Evolutionary conservation across 1,140 invertebrate genomes (phyloP).

Genomic region (Drosophila pallidifrons): DNA sequence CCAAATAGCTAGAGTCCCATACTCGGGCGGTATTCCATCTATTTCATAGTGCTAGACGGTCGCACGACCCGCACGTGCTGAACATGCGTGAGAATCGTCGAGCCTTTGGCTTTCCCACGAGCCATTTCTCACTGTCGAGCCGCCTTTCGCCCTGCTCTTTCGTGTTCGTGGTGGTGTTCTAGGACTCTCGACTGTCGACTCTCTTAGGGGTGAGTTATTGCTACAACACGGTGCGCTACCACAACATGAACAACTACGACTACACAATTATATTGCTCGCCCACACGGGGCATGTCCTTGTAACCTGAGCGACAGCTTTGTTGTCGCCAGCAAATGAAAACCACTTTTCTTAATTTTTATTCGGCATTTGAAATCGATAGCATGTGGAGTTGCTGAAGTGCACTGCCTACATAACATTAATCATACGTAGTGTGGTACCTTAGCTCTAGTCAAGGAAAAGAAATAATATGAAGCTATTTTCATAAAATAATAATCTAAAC

Average conservation of each 20-base stretch:
- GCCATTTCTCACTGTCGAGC: constrained; percentile 53
- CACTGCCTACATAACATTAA: background rate
- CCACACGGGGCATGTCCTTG: constrained; percentile 16
- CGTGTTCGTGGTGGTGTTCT: background rate
- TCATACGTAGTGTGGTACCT: constrained; percentile 34
- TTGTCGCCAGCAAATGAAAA: constrained; percentile 68
- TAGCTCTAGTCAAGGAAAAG: background rate
- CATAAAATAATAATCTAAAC: too few species aligned
- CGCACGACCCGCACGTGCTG: constrained; percentile 82
- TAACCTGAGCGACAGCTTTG: constrained; percentile 71
- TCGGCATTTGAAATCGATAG: constrained; percentile 46
- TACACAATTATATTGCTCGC: constrained; percentile 12
- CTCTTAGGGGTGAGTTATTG: background rate
- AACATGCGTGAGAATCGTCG: constrained; percentile 83
- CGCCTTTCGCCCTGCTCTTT: background rate
- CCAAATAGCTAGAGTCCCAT: background rate
- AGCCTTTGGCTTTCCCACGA: constrained; percentile 84
- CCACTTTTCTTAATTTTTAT: constrained; percentile 72
- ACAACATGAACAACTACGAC: constrained; percentile 17
- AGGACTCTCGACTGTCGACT: background rate
- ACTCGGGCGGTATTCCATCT: background rate
- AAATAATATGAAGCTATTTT: background rate
- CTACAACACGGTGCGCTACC: constrained; percentile 17
- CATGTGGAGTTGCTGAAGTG: background rate
- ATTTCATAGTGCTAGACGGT: constrained; percentile 15